Conservation (phyloP, 2,888 invertebrate species). For the Eurytoma adleriae region DNA sequence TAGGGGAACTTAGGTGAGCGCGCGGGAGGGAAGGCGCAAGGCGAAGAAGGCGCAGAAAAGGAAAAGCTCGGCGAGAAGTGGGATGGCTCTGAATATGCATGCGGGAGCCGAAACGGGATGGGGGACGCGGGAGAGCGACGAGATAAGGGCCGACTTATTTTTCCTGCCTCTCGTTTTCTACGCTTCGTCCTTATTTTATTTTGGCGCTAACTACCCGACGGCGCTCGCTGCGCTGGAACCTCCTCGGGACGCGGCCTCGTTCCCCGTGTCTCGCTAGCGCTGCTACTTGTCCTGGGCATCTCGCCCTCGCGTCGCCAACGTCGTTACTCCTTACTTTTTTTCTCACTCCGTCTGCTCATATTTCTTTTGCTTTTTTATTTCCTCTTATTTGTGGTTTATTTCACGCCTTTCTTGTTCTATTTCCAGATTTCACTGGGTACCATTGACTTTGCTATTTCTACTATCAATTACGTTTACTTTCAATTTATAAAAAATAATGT, state of each 20-base stretch:
- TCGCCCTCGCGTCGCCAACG: not conserved
- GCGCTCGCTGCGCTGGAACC: not conserved
- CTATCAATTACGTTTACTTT: too few species aligned
- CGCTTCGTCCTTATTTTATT: slow-evolving; percentile 72
- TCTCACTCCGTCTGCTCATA: not conserved
- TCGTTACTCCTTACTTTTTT: not conserved
- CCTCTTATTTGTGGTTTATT: too few species aligned
- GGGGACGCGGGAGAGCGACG: slow-evolving; percentile 64
- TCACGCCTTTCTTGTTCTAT: too few species aligned
- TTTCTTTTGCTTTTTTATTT: too few species aligned
- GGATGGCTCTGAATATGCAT: slow-evolving; percentile 73
- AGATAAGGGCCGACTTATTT: slow-evolving; percentile 75
- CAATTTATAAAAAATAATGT: too few species aligned
- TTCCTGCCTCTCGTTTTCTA: slow-evolving; percentile 72
- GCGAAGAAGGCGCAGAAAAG: slow-evolving; percentile 59
- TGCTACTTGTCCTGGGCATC: not conserved
- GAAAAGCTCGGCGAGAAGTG: slow-evolving; percentile 60
- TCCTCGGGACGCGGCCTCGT: not conserved
- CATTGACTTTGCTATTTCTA: too few species aligned
- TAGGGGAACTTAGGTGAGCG: not conserved
- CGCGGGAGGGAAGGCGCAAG: slow-evolving; percentile 1
- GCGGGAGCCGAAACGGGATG: slow-evolving; percentile 69
- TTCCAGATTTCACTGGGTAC: too few species aligned
- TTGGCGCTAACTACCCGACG: slow-evolving; percentile 71
- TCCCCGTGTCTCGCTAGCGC: not conserved